phyloP scores from a whole-genome alignment of 2,797 vertebrate genomes.

The Cyclopterus lumpus region DNA sequence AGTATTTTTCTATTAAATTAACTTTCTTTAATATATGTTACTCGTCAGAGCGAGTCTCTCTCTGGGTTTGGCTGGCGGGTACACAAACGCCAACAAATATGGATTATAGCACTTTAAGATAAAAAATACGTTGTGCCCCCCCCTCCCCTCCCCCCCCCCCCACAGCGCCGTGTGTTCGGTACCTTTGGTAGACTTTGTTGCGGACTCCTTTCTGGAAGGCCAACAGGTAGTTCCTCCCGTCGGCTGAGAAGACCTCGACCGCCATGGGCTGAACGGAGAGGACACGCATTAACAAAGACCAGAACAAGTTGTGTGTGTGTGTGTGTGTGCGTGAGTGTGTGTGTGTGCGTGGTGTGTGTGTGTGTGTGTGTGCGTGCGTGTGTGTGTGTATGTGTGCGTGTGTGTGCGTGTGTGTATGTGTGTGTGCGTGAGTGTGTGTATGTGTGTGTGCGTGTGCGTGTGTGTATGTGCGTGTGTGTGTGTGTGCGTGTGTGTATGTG shows the following conservation, averaged over 20 bases:
- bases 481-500: neutral
- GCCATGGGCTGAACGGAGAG: constrained; percentile 91
- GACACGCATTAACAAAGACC: neutral
- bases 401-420: neutral
- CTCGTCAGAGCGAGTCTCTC: no score
- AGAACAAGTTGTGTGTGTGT: neutral
- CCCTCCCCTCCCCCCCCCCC: no score
- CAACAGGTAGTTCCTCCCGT: constrained; percentile 96
- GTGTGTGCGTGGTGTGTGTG: no score
- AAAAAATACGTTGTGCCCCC: no score
- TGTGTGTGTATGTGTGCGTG: neutral
- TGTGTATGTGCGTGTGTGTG: neutral
- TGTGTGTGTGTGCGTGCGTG: neutral
- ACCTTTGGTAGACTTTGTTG: constrained; percentile 99
- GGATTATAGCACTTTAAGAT: no score
- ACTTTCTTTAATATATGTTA: neutral
- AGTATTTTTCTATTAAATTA: neutral
- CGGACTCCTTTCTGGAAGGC: constrained; percentile 97
- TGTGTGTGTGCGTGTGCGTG: neutral
- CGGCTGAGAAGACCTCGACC: constrained; percentile 97
- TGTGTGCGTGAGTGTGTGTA: neutral
- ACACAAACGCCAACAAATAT: no score
- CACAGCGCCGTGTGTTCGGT: no score
- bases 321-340: neutral
- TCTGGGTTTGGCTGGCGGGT: no score